Evolutionary conservation across 2,888 invertebrate genomes (phyloP).

Genomic region (Scotopteryx bipunctaria): DNA sequence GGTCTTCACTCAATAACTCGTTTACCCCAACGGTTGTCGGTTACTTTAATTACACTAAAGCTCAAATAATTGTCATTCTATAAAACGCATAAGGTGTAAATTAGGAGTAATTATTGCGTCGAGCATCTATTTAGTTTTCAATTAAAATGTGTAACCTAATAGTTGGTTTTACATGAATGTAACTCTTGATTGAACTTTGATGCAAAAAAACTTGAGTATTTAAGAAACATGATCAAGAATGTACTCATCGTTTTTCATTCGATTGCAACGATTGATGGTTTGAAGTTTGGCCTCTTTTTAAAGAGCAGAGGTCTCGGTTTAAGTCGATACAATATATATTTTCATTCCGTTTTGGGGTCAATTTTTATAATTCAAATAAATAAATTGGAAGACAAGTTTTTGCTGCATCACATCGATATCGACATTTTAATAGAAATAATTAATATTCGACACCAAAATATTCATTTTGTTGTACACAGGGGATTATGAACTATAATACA

Average conservation of each 20-base stretch:
- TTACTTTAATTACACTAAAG: conserved; percentile 13
- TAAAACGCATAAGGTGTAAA: conserved; percentile 31
- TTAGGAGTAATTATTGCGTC: conserved; percentile 30
- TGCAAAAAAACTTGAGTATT: conserved; percentile 5
- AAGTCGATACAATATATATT: no score
- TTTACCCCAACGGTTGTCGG: no score
- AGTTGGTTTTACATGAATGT: conserved; percentile 24
- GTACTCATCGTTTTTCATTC: no score
- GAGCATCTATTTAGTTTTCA: conserved; percentile 29
- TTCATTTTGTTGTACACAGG: neutral
- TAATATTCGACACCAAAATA: conserved; percentile 5
- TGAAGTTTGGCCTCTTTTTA: neutral
- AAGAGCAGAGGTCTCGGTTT: no score
- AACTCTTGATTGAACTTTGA: conserved; percentile 11
- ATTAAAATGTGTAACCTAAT: conserved; percentile 33
- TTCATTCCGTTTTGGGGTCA: no score
- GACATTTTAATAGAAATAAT: conserved; percentile 1
- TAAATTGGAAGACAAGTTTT: neutral
- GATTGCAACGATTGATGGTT: neutral
- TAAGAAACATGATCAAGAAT: neutral
- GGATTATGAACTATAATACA: conserved; percentile 16
- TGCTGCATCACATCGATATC: conserved; percentile 5
- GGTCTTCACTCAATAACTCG: no score
- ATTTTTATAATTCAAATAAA: no score
- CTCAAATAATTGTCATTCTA: conserved; percentile 24